A percentile compares a stretch with the other conserved stretches of the same genome.
phyloP scores from a whole-genome alignment of 2,113 vertebrate genomes.

The Python bivittatus region DNA sequence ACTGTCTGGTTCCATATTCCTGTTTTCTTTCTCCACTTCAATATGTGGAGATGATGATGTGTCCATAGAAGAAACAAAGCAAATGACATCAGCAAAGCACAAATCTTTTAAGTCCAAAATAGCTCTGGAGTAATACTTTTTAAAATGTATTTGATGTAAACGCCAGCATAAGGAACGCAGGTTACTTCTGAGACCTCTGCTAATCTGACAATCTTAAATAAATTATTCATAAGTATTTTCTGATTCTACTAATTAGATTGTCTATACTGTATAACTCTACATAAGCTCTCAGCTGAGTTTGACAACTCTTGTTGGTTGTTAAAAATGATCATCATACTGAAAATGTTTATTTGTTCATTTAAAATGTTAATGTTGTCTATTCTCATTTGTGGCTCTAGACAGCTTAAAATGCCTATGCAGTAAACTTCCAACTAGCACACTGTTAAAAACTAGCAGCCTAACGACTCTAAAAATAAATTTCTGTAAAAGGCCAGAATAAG shows the following conservation, averaged over 20 bases:
- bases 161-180: neutral
- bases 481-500: neutral
- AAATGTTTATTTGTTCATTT: neutral
- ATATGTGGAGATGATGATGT: neutral
- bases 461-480: neutral
- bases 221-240: neutral
- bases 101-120: constrained; percentile 12
- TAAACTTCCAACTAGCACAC: neutral
- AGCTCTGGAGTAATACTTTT: constrained; percentile 7
- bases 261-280: neutral
- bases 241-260: neutral
- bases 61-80: constrained; percentile 28
- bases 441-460: neutral
- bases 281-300: neutral
- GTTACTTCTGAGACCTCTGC: neutral
- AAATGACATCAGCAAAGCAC: neutral
- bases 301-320: neutral
- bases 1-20: constrained; percentile 1
- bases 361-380: neutral
- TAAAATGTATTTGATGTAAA: neutral
- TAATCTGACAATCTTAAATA: neutral
- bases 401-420: neutral
- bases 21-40: neutral
- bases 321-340: neutral
- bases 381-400: neutral